These are phyloP conservation scores for Ophion costatus DNA, from an alignment of 2,888 invertebrate species.

Conservation along the genomic window DNA sequence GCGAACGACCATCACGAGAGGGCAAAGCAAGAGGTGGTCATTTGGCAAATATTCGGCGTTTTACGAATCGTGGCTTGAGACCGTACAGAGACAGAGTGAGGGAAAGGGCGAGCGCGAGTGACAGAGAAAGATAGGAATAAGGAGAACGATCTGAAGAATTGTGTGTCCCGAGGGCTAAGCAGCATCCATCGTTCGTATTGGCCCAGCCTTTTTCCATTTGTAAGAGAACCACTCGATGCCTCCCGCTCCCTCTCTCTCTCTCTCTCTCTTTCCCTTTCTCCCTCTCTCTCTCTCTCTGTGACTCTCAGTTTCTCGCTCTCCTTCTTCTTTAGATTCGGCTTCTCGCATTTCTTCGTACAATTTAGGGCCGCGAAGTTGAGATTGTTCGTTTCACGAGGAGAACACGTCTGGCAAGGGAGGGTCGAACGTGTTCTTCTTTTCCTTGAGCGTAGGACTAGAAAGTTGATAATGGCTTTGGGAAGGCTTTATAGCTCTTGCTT, in stretches of 20 bases:
- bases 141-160: constrained; percentile 60
- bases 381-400: constrained; percentile 35
- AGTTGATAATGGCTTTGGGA: constrained; percentile 76
- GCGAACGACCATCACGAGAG: constrained; percentile 40
- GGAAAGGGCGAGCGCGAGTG: background rate
- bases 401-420: constrained; percentile 16
- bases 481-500: background rate
- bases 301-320: too few species aligned
- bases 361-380: background rate
- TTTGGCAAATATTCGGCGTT: constrained; percentile 82
- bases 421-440: constrained; percentile 19
- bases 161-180: constrained; percentile 67
- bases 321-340: constrained; percentile 11
- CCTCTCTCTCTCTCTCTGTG: background rate
- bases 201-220: constrained; percentile 61
- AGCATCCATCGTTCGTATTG: constrained; percentile 37
- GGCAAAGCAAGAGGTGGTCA: constrained; percentile 71
- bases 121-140: background rate
- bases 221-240: constrained; percentile 30
- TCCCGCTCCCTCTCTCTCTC: too few species aligned
- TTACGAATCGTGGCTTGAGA: constrained; percentile 70
- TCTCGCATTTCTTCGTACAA: background rate
- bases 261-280: background rate
- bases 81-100: background rate
- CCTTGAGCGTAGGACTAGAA: constrained; percentile 52